Evolutionary conservation across 2,888 invertebrate genomes (phyloP).

Genomic region (Cynaeus angustus): DNA sequence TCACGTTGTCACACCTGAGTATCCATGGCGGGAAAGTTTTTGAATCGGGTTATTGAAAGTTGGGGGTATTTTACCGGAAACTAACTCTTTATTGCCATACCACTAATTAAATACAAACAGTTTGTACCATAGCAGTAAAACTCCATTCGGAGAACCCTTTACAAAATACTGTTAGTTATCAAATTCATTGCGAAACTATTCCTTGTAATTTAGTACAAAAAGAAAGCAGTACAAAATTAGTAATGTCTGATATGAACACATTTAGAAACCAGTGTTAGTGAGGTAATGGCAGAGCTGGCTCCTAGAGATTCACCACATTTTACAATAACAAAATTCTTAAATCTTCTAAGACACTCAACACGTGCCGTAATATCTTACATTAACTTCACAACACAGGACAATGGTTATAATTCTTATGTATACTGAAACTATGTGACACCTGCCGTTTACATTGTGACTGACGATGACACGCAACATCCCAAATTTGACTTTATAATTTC

Average conservation of each 20-base stretch:
- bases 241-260: constrained; percentile 68
- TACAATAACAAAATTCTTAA: constrained; percentile 64
- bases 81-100: constrained; percentile 73
- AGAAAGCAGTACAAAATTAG: constrained; percentile 66
- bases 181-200: constrained; percentile 53
- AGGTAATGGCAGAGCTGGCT: constrained; percentile 69
- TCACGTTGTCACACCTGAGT: constrained; percentile 15
- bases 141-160: constrained; percentile 55
- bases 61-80: constrained; percentile 63
- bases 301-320: constrained; percentile 67
- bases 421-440: constrained; percentile 48
- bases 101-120: constrained; percentile 66
- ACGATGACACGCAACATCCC: constrained; percentile 33
- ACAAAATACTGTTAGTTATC: constrained; percentile 64
- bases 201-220: constrained; percentile 58
- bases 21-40: constrained; percentile 1
- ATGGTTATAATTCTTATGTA: constrained; percentile 44
- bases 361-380: constrained; percentile 56
- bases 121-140: constrained; percentile 67
- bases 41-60: neutral
- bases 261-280: constrained; percentile 66
- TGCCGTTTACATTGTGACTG: constrained; percentile 33
- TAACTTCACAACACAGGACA: constrained; percentile 53
- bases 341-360: constrained; percentile 57
- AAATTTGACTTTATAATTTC: neutral